A percentile compares a stretch with the other conserved stretches of the same genome.
phyloP scores from a whole-genome alignment of 2,797 vertebrate species.

The Coreius guichenoti region DNA sequence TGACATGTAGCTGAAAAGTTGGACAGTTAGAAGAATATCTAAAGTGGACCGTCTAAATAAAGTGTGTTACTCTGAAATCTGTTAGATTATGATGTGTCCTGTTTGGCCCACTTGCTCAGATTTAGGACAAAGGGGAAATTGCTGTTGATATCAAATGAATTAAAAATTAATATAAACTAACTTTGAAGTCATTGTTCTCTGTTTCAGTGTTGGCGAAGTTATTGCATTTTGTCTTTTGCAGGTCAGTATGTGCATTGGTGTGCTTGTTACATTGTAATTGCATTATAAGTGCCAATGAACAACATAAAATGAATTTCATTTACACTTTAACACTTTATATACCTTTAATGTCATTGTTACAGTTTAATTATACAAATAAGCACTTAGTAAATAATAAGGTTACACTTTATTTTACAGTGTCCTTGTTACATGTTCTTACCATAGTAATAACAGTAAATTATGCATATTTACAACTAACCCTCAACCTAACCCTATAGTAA shows the following conservation, averaged over 20 bases:
- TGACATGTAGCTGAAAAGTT: neutral
- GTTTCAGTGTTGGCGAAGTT: neutral
- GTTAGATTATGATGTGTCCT: neutral
- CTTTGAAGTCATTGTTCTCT: neutral
- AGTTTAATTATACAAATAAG: neutral
- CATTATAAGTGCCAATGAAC: neutral
- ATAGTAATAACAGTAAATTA: too few relatives aligned
- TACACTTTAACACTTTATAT: neutral
- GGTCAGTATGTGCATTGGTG: too few relatives aligned
- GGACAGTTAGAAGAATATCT: neutral
- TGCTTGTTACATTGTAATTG: neutral
- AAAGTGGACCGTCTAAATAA: neutral
- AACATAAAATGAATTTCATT: neutral
- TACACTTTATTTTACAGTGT: too few relatives aligned
- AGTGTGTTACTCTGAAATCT: neutral
- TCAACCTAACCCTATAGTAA: too few relatives aligned
- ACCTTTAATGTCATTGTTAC: neutral
- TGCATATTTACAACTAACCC: too few relatives aligned
- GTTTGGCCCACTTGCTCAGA: neutral
- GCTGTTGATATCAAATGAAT: neutral
- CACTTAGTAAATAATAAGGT: neutral
- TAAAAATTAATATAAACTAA: neutral
- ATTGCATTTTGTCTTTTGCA: neutral
- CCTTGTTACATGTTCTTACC: too few relatives aligned
- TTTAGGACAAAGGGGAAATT: neutral